Evolutionary conservation across 2,797 vertebrate genomes (phyloP), one percentile per base, ranked within the genome.

Genomic region (Hydrocynus forskahlii): DNA sequence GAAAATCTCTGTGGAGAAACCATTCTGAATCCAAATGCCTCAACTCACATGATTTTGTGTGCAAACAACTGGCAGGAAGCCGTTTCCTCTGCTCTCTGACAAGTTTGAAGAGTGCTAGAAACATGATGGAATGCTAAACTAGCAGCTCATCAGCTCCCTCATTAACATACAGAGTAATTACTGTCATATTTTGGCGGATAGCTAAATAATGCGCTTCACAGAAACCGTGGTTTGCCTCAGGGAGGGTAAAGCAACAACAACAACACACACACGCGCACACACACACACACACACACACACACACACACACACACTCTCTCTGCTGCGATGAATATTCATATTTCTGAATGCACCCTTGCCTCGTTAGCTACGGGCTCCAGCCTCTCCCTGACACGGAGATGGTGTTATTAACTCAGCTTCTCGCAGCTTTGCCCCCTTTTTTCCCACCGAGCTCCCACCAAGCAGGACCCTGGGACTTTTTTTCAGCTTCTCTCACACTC

Each of bases 401-500:
- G 16, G 9, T 45, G n/a, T 23, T 35, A 62, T 75, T 68, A 76
- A 25, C 67, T 63, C 21, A 4, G 38, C 14, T 72, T 35, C 50
- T 38, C 25, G 66, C 54, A 40, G 21, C 50, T 25, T 50, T 25
- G 12, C 66, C 10, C 19, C 40, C 21, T 23, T 25, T n/a, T 29
- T 67, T 67, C 12, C 19, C 29, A 23, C 50, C 5, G 29, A 71
- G 67, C 29, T 25, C 10, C 19, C 55, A 60, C 2, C 35, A 35
- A 79, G 29, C 40, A 54, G 43, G 21, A 5, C 17, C 59, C 2
- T 79, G 70, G 16, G 29, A 38, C 50, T n/a, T 68, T n/a, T 40
- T 1, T 35, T 35, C 17, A 21, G n/a, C 52, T 81, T 66, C 54
- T 59, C 62, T 16, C n/a, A 23, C 9, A 54, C 67, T 81, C 78